Base-by-base conservation (phyloP, 2,113 vertebrate genomes). In the Ctenodactylus gundi region DNA sequence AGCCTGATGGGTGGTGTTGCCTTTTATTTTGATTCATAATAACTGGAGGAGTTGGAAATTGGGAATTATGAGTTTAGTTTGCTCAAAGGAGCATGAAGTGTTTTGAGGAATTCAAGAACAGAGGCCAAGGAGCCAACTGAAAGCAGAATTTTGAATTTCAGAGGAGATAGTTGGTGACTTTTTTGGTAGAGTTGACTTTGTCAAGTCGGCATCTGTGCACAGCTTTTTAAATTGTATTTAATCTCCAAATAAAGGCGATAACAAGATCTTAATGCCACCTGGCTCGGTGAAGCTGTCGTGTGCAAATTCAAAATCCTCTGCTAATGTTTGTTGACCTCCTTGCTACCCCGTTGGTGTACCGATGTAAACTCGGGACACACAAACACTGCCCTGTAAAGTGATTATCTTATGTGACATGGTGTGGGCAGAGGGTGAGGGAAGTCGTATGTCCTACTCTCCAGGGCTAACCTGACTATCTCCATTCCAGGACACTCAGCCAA, bases 21-120 rank as follows among this genome's bases (percentile, higher is more conserved):
- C 8, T 60, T 85, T 57, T 34, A 67, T 25, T n/a, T 18, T 7
- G 31, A 36, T 23, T 1, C 3, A 34, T 0, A 4, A 36, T 73
- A 21, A 58, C 7, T 21, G 9, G 13, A 89, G 23, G 78, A 4
- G 4, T 46, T 58, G 25, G 39, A 27, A 39, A 12, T 12, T 13
- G 15, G 9, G 34, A n/a, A 13, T 55, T 5, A 7, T 21, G 7
- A 10, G 6, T 60, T 67, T 4, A 65, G 0, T 36, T 44, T 31
- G 39, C 6, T 75, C 3, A 7, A 4, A 1, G 62, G 36, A 82
- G 18, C 4, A 0, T 3, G 13, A 13, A 44, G 27, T 58, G 7
- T 15, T 77, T 2, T 51, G 20, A 70, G 44, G 4, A 15, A 62
- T 44, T 55, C 10, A 21, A 29, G 31, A 44, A 80, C 58, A 68